Base-by-base conservation (phyloP, 2,888 invertebrate genomes). In the Plusia festucae region DNA sequence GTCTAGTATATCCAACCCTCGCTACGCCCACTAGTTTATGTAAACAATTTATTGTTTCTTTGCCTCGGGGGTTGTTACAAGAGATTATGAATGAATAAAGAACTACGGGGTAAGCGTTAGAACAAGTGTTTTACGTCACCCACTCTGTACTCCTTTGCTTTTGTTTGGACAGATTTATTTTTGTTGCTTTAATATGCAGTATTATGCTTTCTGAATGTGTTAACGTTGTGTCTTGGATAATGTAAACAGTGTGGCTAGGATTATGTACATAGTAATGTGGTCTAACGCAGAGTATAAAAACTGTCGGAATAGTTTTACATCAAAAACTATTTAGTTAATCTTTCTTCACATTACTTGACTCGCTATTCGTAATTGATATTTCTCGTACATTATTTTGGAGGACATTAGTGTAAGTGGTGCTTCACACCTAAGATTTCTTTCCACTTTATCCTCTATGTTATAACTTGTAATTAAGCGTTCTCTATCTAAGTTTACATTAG, bases 1-100 rank as follows among this genome's bases (percentile, higher is more conserved):
- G 22, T 49, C 4, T 32, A 18, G 2, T 49, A 30, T 27, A 58
- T 22, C 34, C 53, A 34, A 57, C 65, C 54, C 61, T 70, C 46
- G 57, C 59, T 67, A 46, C 66, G 53, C 65, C 65, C 57, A 68
- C 69, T 69, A 64, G 67, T 70, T 80, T 69, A 69, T 73, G 79
- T 71, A 80, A 75, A 75, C 70, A 77, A 63, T 74, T 83, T 80
- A 84, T 84, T 83, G 82, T 84, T 80, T 76, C 71, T 70, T 73
- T 73, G 67, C 79, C 64, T 56, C 54, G 78, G 78, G 82, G 83
- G 80, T 83, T 85, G 79, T 85, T 82, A 76, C 83, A 82, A 83
- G 85, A 80, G 78, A 79, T 78, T 65, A 70, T 85, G 86, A 86
- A 89, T 89, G 73, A 76, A 79, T 86, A 88, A 89, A 85, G 82